Evolutionary conservation across 2,888 invertebrate genomes (phyloP).

Genomic region (Rhodophaea formosa): DNA sequence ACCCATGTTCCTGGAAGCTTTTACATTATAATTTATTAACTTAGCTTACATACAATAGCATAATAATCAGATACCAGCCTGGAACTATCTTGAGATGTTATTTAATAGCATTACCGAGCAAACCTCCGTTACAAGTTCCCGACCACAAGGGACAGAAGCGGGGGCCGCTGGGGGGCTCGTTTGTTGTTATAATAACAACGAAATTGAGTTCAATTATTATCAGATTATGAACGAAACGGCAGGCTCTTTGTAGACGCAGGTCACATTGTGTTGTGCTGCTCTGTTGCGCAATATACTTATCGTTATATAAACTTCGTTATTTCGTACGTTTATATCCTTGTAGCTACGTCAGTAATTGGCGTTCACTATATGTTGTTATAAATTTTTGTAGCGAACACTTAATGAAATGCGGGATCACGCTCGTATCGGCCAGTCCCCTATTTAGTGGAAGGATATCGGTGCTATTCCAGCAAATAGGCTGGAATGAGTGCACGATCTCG

Average conservation of each 20-base stretch:
- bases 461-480: conserved; percentile 57
- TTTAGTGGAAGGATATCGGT: conserved; percentile 56
- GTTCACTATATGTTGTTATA: conserved; percentile 26
- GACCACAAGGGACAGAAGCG: conserved; percentile 29
- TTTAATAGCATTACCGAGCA: conserved; percentile 13
- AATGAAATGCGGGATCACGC: conserved; percentile 64
- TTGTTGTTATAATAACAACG: conserved; percentile 46
- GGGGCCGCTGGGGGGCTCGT: conserved; percentile 33
- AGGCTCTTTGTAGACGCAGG: conserved; percentile 39
- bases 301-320: conserved; percentile 23
- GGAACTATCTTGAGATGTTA: conserved; percentile 4
- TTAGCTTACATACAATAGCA: background rate
- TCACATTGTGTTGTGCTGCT: conserved; percentile 32
- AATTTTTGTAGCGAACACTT: conserved; percentile 42
- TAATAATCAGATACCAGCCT: background rate
- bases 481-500: conserved; percentile 54
- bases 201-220: conserved; percentile 55
- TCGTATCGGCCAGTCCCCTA: conserved; percentile 45
- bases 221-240: conserved; percentile 48
- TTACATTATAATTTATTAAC: background rate
- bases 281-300: conserved; percentile 31
- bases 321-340: conserved; percentile 28
- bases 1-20: background rate
- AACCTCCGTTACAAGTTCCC: conserved; percentile 26
- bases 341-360: conserved; percentile 26